Conservation (phyloP, 2,797 vertebrate genomes). For the Naso thynnoides region DNA sequence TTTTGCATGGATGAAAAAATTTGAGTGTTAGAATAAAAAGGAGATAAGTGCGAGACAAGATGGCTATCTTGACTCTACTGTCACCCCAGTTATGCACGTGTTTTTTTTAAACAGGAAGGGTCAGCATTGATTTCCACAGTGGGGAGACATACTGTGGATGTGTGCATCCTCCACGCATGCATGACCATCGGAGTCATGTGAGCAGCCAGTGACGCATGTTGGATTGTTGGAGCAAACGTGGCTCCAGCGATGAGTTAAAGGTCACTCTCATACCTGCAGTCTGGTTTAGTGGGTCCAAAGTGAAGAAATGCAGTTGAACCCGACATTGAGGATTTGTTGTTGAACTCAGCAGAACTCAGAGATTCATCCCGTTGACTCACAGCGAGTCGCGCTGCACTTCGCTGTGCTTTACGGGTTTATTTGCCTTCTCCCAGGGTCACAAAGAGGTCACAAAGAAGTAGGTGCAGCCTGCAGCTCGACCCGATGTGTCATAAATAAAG, state of each 20-base stretch:
- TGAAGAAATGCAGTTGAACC: neutral
- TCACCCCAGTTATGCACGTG: neutral
- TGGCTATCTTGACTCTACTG: neutral
- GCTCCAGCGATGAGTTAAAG: neutral
- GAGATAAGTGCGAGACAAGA: no score
- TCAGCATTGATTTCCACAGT: conserved; percentile 35
- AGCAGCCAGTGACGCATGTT: neutral
- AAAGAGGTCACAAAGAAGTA: conserved; percentile 1
- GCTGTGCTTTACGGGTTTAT: neutral
- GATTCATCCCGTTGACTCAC: no score
- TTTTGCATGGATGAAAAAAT: conserved; percentile 1
- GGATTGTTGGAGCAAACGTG: neutral
- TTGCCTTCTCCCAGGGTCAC: neutral
- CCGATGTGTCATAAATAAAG: neutral
- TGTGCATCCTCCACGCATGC: conserved; percentile 12
- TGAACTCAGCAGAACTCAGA: no score
- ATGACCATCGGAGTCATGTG: conserved; percentile 31
- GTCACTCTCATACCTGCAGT: conserved; percentile 1
- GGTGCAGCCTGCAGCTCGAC: neutral
- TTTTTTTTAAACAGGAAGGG: conserved; percentile 3
- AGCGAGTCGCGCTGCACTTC: no score
- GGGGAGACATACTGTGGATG: conserved; percentile 4
- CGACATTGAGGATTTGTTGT: no score
- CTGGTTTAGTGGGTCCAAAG: neutral
- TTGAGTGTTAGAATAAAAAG: no score